Base-by-base conservation (phyloP, 2,113 vertebrate genomes). In the Gadus macrocephalus region DNA sequence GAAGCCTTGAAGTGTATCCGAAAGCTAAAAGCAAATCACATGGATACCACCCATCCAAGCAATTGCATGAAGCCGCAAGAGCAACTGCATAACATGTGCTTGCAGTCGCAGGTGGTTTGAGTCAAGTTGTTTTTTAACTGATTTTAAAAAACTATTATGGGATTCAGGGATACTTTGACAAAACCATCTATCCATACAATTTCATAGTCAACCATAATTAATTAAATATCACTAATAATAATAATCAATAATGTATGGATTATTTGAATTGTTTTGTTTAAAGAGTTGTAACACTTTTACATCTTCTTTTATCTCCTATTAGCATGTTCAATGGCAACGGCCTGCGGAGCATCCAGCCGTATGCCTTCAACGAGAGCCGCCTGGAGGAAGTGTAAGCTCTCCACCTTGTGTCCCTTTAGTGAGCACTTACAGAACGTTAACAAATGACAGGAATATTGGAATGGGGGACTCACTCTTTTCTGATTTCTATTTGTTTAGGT, bases 291-390 rank as follows among this genome's bases (percentile, higher is more conserved):
- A 15, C 28, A 12, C 55, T 17, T 58, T 58, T 58, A 14, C 9
- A 58, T n/a, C 14, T 16, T 58, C 55, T 49, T 9, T 49, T 49
- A 9, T 58, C 61, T 49, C 1, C 53, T 9, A 71, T 77, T 27
- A 66, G 95, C 62, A 94, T 95, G 83, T 87, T 96, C n/a, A 94
- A 94, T 83, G 93, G 91, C 79, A 96, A 96, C 20, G 95, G 94
- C 9, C 92, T 97, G 78, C 95, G 87, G 74, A 91, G 89, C 72
- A 76, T 97, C 67, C 90, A 94, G 76, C 81, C 67, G 42, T 87
- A 90, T 64, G 93, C 95, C 72, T 97, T 97, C 80, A 97, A 97
- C 72, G 94, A 93, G 49, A 96, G 93, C 70, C 92, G 91, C 78
- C 86, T 97, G 79, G 93, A 95, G 78, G 92, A 94, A 79, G 92